Evolutionary conservation across 2,888 invertebrate genomes (phyloP).

Genomic region (Sympetrum striolatum): DNA sequence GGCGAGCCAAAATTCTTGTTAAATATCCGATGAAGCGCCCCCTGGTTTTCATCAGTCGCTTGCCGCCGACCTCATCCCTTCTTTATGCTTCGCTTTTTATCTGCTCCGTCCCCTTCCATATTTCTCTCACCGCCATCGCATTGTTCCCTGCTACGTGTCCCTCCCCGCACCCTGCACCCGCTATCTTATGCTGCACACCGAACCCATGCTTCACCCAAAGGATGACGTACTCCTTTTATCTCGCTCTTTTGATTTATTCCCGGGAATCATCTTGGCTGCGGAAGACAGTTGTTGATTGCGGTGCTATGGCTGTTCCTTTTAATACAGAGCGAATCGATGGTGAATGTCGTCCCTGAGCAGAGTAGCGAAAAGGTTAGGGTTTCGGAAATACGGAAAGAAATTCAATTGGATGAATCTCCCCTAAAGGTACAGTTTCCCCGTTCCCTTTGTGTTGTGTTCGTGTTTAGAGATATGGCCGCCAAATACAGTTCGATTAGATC

Average conservation of each 20-base stretch:
- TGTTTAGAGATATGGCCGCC: too few species aligned
- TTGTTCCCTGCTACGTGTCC: background rate
- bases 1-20: constrained; percentile 42
- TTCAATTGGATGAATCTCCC: too few species aligned
- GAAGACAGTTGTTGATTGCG: too few species aligned
- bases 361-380: too few species aligned
- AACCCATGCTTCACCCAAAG: background rate
- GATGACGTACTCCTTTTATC: background rate
- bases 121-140: background rate
- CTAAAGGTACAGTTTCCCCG: too few species aligned
- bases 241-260: background rate
- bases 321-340: too few species aligned
- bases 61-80: constrained; percentile 24
- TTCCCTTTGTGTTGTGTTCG: too few species aligned
- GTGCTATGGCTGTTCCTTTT: too few species aligned
- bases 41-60: constrained; percentile 41
- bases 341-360: too few species aligned
- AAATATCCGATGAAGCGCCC: constrained; percentile 40
- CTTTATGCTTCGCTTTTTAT: background rate
- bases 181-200: background rate
- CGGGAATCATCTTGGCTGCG: too few species aligned
- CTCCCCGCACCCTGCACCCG: background rate
- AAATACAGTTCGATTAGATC: too few species aligned
- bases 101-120: background rate
- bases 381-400: too few species aligned